Evolutionary conservation across 1,140 invertebrate species (phyloP).

Genomic region (Monomorium pharaonis): DNA sequence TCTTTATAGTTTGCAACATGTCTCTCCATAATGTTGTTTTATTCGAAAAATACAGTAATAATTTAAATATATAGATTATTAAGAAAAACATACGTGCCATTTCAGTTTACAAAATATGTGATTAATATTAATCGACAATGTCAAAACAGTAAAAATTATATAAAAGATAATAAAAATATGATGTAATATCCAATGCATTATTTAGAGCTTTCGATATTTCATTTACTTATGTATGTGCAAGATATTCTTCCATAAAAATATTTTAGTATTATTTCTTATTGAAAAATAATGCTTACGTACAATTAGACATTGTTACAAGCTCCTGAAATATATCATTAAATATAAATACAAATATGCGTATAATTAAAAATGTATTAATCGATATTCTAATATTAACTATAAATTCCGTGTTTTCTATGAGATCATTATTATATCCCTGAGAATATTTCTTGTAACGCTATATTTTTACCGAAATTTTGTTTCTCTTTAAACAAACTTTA

Average conservation of each 20-base stretch:
- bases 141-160: not conserved
- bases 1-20: slow-evolving; percentile 24
- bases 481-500: slow-evolving; percentile 37
- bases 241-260: not conserved
- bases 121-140: not conserved
- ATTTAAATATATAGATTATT: not conserved
- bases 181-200: not conserved
- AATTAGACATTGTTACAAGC: not conserved
- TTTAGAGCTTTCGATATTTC: not conserved
- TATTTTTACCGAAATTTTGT: slow-evolving; percentile 27
- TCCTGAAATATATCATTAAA: not conserved
- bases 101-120: not conserved
- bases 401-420: not conserved
- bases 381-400: slow-evolving; percentile 28
- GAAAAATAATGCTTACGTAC: not conserved
- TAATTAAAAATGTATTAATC: slow-evolving; percentile 25
- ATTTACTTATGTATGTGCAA: not conserved
- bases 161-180: not conserved
- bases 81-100: not conserved
- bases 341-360: not conserved
- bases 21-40: not conserved
- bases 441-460: not conserved
- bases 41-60: not conserved
- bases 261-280: not conserved
- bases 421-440: not conserved